Evolutionary conservation across 2,797 vertebrate species (phyloP), one percentile per base, ranked within the genome.

Genomic region (Hypotaenidia okinawae): DNA sequence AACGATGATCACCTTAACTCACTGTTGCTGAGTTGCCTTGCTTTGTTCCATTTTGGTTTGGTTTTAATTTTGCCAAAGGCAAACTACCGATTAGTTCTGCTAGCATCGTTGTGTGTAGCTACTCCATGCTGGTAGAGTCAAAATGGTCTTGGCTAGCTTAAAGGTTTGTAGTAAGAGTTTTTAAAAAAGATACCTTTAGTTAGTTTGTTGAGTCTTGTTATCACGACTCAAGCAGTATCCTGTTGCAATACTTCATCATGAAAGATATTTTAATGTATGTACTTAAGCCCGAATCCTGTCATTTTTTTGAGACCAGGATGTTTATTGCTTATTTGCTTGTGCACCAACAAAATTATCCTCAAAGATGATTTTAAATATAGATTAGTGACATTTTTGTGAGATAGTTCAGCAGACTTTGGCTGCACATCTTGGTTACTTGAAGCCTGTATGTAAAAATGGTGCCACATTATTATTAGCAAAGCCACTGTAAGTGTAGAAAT

Each of bases 1-100:
- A 8, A 3, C 17, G 27, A 43, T 61, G 43, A 15, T 28, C 0
- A 1, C 1, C 13, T 55, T 55, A 57, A 21, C 21, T 82, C 11
- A 1, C 27, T 25, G 28, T 25, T 49, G 61, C 11, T 78, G 54
- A 64, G 22, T 72, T 84, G 75, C 19, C 37, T 64, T 64, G 16
- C 33, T 91, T 58, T 78, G 25, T 62, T 64, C 32, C 16, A 3
- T 9, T 87, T 80, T 75, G 13, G 4, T 74, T 57, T 47, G 32
- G 5, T 33, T 84, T 58, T 51, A 23, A 11, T 41, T 91, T 87
- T 66, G 41, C 64, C 7, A 5, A 37, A 58, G 63, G 41, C 69
- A 37, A 43, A 23, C 9, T 9, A 17, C 16, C 3, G 15, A 69
- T 85, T 43, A n/a, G 16, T 59, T 78, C 30, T 80, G 43, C 61